Percentiles rank a stretch among this genome's conserved stretches.
These are phyloP conservation scores for Achroia grisella DNA, from an alignment of 1,140 invertebrate species.

Conservation along the genomic window DNA sequence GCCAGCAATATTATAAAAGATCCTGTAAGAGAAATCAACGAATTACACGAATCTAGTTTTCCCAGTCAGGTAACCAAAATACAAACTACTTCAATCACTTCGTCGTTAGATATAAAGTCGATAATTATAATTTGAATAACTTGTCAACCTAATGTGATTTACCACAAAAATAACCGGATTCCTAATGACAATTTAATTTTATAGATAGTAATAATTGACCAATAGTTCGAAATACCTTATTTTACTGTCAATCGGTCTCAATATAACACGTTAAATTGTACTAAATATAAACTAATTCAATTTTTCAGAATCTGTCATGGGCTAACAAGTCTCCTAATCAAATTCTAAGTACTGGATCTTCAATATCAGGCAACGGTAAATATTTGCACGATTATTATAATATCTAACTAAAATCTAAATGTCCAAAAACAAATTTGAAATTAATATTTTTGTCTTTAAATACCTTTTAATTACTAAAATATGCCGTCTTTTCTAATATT, in stretches of 20 bases:
- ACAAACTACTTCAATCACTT: conserved; percentile 22
- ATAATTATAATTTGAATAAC: background rate
- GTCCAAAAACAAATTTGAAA: too few species aligned
- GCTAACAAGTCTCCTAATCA: conserved; percentile 34
- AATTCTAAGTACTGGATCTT: conserved; percentile 35
- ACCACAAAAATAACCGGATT: conserved; percentile 57
- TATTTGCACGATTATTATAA: conserved; percentile 11
- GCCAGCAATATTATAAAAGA: conserved; percentile 39
- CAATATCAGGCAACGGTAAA: conserved; percentile 43
- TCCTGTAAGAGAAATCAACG: conserved; percentile 38
- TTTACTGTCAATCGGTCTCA: conserved; percentile 18
- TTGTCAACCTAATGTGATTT: conserved; percentile 27
- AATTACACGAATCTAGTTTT: conserved; percentile 51
- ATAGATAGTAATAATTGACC: conserved; percentile 47
- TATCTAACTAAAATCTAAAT: background rate
- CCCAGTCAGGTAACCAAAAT: conserved; percentile 42
- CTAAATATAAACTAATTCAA: background rate
- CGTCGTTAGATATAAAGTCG: background rate
- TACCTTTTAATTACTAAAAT: too few species aligned
- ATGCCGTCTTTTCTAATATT: too few species aligned
- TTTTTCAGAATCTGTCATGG: conserved; percentile 48
- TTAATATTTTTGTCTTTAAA: too few species aligned
- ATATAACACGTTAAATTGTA: conserved; percentile 23
- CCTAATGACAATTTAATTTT: conserved; percentile 63
- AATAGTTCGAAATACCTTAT: conserved; percentile 37